Evolutionary conservation across 2,888 invertebrate species (phyloP).

Genomic region (Thelaira solivaga): DNA sequence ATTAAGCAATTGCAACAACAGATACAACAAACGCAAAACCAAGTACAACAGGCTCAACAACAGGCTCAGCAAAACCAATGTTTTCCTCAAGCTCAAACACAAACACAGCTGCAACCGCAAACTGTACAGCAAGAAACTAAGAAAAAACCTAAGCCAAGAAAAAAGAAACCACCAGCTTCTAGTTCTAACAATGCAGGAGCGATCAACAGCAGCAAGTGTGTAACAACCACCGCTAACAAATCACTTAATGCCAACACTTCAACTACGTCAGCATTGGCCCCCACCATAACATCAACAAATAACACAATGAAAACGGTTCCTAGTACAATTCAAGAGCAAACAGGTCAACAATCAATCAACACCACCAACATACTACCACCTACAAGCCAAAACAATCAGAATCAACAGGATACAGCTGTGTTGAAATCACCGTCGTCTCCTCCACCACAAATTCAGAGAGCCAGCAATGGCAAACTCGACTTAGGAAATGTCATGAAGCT

Average conservation of each 20-base stretch:
- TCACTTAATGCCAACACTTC: conserved; percentile 43
- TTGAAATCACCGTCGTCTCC: conserved; percentile 67
- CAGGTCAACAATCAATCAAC: conserved; percentile 13
- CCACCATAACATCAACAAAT: conserved; percentile 51
- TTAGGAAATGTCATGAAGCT: conserved; percentile 86
- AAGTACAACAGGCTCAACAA: conserved; percentile 58
- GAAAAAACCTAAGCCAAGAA: conserved; percentile 70
- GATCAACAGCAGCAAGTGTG: conserved; percentile 33
- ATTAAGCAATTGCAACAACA: conserved; percentile 59
- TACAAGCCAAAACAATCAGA: conserved; percentile 30
- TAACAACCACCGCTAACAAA: conserved; percentile 54
- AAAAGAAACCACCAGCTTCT: conserved; percentile 68
- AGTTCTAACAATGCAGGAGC: conserved; percentile 44
- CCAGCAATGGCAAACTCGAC: conserved; percentile 79
- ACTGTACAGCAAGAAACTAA: conserved; percentile 68
- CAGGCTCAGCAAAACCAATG: conserved; percentile 41
- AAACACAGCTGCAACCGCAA: conserved; percentile 67
- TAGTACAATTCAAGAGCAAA: conserved; percentile 53
- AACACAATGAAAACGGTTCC: conserved; percentile 58
- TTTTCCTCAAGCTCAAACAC: no score
- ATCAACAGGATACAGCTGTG: neutral
- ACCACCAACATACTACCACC: conserved; percentile 45
- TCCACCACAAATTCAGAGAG: conserved; percentile 69
- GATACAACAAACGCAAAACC: conserved; percentile 57
- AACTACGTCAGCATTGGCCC: conserved; percentile 38